Evolutionary conservation across 1,140 invertebrate genomes (phyloP).

Genomic region (Brachionus manjavacas): DNA sequence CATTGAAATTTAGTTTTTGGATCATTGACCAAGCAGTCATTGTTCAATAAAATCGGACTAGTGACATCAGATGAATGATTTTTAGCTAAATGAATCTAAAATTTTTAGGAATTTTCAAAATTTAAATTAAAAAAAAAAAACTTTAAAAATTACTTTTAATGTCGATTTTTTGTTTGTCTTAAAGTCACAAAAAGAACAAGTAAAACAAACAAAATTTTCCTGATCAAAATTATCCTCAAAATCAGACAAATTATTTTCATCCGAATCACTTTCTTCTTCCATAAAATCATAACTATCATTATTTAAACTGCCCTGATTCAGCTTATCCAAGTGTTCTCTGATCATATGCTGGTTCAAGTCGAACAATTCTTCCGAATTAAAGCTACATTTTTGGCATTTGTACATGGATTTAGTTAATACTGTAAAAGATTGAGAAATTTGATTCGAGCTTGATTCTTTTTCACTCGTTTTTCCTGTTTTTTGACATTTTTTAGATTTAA

Average conservation of each 20-base stretch:
- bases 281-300: conserved; percentile 25
- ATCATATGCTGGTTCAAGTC: conserved; percentile 27
- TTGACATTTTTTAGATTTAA: neutral
- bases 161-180: neutral
- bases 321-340: neutral
- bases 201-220: neutral
- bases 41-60: neutral
- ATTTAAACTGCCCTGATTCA: neutral
- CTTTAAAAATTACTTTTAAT: conserved; percentile 15
- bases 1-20: conserved; percentile 32
- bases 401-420: conserved; percentile 8
- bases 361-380: neutral
- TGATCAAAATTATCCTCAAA: neutral
- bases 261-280: neutral
- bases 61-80: conserved; percentile 15
- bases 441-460: neutral
- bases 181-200: neutral
- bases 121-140: neutral
- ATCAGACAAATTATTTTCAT: neutral
- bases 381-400: conserved; percentile 26
- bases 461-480: neutral
- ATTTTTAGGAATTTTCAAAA: neutral
- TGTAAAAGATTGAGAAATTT: conserved; percentile 2
- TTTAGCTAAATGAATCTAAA: neutral
- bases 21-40: neutral